These are phyloP conservation scores for Tetramorium parvispinum DNA, from an alignment of 1,140 invertebrate genomes.

Conservation along the genomic window DNA sequence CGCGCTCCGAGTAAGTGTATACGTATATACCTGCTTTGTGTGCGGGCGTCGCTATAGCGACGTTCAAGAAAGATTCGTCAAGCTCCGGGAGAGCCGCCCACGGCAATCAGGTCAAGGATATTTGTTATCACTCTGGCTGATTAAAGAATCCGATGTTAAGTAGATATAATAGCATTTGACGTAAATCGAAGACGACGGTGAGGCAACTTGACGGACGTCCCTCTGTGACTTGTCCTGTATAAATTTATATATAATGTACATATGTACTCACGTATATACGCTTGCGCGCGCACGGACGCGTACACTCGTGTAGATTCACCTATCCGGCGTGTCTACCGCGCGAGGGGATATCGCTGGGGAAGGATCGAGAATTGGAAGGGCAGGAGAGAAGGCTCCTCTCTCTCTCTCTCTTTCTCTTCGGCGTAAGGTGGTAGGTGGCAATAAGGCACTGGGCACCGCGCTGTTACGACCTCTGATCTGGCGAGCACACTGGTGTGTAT, in stretches of 20 bases:
- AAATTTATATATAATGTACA: constrained; percentile 30
- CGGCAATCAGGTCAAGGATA: not conserved
- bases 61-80: not conserved
- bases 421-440: constrained; percentile 75
- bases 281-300: not conserved
- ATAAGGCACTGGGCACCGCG: constrained; percentile 83
- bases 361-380: constrained; percentile 62
- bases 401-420: not conserved
- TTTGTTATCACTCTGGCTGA: not conserved
- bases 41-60: not conserved
- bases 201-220: too few species aligned
- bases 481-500: constrained; percentile 61
- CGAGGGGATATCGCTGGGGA: constrained; percentile 57
- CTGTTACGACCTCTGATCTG: constrained; percentile 84
- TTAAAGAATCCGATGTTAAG: not conserved
- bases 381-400: not conserved
- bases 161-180: too few species aligned
- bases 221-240: not conserved
- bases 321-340: not conserved
- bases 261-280: constrained; percentile 32
- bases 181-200: not conserved
- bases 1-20: not conserved
- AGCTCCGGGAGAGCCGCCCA: not conserved
- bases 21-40: not conserved
- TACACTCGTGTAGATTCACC: not conserved